These are phyloP conservation scores for Distichodus sexfasciatus DNA, from an alignment of 2,797 vertebrate genomes.

Conservation along the genomic window DNA sequence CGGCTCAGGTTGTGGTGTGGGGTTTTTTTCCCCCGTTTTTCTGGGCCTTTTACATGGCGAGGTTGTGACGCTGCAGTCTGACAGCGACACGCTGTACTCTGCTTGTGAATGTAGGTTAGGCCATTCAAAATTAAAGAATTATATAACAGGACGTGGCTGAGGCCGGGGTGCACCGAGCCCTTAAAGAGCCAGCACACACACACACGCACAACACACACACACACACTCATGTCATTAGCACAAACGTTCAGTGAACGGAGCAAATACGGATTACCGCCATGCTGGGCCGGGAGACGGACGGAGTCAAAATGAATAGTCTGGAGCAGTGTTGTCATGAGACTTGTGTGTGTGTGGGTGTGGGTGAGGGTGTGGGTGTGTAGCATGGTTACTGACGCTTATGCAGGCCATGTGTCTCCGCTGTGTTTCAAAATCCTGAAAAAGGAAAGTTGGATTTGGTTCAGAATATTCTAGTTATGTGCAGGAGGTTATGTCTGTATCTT, in stretches of 20 bases:
- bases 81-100: not conserved
- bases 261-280: not conserved
- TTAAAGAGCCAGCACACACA: not conserved
- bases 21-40: slow-evolving; percentile 20
- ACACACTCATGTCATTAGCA: not conserved
- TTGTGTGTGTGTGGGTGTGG: not conserved
- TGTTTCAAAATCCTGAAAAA: no score
- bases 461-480: no score
- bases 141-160: slow-evolving; percentile 18
- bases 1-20: not conserved
- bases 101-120: slow-evolving; percentile 34
- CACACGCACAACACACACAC: not conserved
- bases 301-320: not conserved
- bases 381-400: no score
- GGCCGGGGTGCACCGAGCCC: not conserved
- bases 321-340: not conserved
- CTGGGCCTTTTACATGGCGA: slow-evolving; percentile 3
- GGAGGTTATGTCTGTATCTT: no score
- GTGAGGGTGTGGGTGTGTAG: not conserved
- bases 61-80: slow-evolving; percentile 7
- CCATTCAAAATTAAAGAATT: slow-evolving; percentile 40
- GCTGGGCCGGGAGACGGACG: not conserved
- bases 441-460: no score
- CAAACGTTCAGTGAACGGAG: not conserved
- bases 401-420: no score